Evolutionary conservation across 2,113 vertebrate species (phyloP).

Genomic region (Triplophysa tibetana): DNA sequence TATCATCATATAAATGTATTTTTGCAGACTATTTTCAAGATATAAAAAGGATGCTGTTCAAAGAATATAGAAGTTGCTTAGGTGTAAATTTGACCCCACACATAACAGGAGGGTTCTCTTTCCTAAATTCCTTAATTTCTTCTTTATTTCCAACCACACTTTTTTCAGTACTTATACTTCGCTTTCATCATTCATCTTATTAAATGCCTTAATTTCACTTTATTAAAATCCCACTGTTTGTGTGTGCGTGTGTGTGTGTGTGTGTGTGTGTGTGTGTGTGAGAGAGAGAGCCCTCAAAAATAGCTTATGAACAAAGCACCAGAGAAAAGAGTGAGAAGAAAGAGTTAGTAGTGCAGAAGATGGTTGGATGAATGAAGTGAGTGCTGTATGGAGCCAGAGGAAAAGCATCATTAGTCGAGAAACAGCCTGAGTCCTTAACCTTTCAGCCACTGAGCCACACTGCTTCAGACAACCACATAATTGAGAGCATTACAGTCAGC

Average conservation of each 20-base stretch:
- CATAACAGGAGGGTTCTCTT: too few relatives aligned
- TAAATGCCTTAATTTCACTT: not conserved
- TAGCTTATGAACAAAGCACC: not conserved
- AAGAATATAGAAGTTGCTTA: too few relatives aligned
- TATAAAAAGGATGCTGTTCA: too few relatives aligned
- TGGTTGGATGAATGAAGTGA: not conserved
- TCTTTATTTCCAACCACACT: not conserved
- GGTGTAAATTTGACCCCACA: too few relatives aligned
- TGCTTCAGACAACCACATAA: constrained; percentile 36
- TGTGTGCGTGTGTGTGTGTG: too few relatives aligned
- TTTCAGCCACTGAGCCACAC: constrained; percentile 37
- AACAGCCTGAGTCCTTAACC: constrained; percentile 44
- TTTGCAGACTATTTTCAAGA: too few relatives aligned
- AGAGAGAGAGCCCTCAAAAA: not conserved
- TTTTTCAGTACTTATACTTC: not conserved
- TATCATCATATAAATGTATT: too few relatives aligned
- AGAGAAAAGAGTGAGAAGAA: not conserved
- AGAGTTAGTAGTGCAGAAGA: not conserved
- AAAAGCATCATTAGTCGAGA: constrained; percentile 46
- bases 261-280: too few relatives aligned
- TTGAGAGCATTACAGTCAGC: constrained; percentile 47
- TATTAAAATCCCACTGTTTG: not conserved
- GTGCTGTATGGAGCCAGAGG: not conserved
- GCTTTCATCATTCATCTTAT: not conserved
- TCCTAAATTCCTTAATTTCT: not conserved